Evolutionary conservation across 2,113 vertebrate species (phyloP), one percentile per base, ranked within the genome.

Genomic region (Micromys minutus): DNA sequence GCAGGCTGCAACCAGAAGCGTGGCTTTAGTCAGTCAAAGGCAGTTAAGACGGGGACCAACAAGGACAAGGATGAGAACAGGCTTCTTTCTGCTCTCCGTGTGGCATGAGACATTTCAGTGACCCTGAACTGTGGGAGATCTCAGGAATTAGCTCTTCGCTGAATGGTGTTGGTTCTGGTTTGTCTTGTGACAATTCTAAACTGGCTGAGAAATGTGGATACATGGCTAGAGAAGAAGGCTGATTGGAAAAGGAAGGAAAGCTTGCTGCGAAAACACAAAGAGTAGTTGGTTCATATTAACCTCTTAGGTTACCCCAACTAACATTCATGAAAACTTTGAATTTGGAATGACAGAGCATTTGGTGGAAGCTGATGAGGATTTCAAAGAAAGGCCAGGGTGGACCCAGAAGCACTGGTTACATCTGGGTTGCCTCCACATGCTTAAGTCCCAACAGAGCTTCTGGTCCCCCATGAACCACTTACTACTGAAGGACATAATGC

Each of bases 281-380:
- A 57, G 71, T 21, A 24, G 13, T 55, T 55, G 24, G 59, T 45
- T 69, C 55, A 67, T 7, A 72, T 61, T 57, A 69, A 47, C 39
- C 52, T 86, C 47, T 34, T 36, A 76, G 39, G 16, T 71, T 8
- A 42, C 22, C 36, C 21, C 69, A 80, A 61, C 11, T 59, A 59
- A 95, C 77, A 45, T 22, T 85, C 21, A 88, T 50, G 24, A 81
- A 83, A 95, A 61, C 12, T 29, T 89, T 79, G 39, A 94, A 39
- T n/a, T 81, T 67, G 4, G 57, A 92, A 17, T 84, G 71, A 80
- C 0, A 8, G 7, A 2, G 4, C 26, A n/a, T 85, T 17, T 50
- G 11, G 8, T 86, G 76, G 55, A 90, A 87, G 16, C 61, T 36
- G 29, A n/a, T 36, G 84, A 22, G 42, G 65, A 77, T 63, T 42